Evolutionary conservation across 2,113 vertebrate genomes (phyloP).

Genomic region (Recurvirostra avosetta): DNA sequence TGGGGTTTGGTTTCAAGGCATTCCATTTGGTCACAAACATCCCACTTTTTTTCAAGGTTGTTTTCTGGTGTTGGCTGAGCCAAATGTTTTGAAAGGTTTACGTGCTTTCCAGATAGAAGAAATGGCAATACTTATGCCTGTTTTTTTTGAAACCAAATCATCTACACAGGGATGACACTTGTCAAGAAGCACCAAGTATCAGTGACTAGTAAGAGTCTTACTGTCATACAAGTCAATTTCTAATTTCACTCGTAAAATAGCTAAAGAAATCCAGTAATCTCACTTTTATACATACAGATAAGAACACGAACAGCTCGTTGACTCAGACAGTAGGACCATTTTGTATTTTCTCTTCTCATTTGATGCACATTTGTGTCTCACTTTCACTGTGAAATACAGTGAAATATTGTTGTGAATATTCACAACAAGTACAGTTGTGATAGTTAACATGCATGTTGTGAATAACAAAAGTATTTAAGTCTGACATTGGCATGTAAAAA

Average conservation of each 20-base stretch:
- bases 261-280: not conserved
- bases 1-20: not conserved
- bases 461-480: not conserved
- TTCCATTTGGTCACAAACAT: not conserved
- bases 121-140: accelerated
- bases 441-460: not conserved
- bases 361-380: not conserved
- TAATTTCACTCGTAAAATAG: not conserved
- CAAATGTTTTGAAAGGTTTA: not conserved
- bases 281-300: not conserved
- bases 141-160: not conserved
- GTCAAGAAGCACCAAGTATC: not conserved
- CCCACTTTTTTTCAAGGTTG: not conserved
- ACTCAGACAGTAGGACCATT: not conserved
- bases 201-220: not conserved
- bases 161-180: not conserved
- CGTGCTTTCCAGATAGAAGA: not conserved
- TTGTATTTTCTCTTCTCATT: not conserved
- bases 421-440: not conserved
- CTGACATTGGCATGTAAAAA: not conserved
- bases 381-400: not conserved
- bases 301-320: accelerated
- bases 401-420: not conserved
- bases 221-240: not conserved
- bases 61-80: not conserved